Percentiles rank a stretch among this genome's conserved stretches.
Evolutionary conservation across 23 tunicate genomes (phyloP).

Genomic region (Phallusia fumigata): DNA sequence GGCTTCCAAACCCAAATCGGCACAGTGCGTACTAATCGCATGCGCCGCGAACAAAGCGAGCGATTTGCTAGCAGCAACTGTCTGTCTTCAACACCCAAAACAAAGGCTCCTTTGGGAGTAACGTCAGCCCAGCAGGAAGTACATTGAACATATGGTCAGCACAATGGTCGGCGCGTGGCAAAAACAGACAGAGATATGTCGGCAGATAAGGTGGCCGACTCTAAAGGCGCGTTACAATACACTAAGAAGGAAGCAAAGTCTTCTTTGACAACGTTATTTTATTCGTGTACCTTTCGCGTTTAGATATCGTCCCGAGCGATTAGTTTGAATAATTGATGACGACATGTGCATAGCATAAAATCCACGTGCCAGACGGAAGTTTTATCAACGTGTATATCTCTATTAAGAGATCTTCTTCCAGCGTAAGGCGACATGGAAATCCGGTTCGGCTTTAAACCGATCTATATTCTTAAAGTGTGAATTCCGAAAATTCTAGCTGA

Average conservation of each 20-base stretch:
- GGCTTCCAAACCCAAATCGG: background rate
- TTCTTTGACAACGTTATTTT: background rate
- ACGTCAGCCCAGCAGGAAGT: background rate
- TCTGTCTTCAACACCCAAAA: constrained; percentile 5
- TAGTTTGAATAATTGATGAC: background rate
- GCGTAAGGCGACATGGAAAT: too few relatives aligned
- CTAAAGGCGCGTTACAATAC: background rate
- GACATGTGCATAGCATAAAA: background rate
- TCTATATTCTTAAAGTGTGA: too few relatives aligned
- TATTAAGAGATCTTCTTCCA: too few relatives aligned
- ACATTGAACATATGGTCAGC: background rate
- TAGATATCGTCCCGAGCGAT: background rate
- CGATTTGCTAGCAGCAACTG: constrained; percentile 7
- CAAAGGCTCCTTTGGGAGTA: background rate
- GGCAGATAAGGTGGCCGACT: background rate
- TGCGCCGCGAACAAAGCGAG: background rate
- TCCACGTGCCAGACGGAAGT: background rate
- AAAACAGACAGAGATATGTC: background rate
- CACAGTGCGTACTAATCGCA: background rate
- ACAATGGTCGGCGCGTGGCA: background rate
- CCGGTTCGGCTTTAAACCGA: too few relatives aligned
- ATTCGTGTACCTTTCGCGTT: background rate
- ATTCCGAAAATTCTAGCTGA: too few relatives aligned
- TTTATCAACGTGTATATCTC: background rate
- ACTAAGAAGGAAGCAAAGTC: background rate